phyloP scores from a whole-genome alignment of 2,113 vertebrate genomes.

The Agelaius tricolor region DNA sequence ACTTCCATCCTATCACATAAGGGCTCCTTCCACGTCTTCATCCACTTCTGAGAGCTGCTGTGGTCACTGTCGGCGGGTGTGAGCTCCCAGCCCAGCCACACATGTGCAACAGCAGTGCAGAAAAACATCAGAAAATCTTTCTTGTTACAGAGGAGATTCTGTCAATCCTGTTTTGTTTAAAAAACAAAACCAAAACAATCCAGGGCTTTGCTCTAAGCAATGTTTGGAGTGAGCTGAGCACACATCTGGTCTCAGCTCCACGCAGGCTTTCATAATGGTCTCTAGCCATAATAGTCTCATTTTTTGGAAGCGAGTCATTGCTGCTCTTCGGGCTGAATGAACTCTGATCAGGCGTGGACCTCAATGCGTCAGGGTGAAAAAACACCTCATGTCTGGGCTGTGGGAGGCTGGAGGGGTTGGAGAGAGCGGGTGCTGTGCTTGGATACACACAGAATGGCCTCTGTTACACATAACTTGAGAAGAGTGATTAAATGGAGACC shows the following conservation, averaged over 20 bases:
- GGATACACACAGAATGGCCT: neutral
- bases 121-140: neutral
- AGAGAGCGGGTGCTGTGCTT: neutral
- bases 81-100: neutral
- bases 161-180: neutral
- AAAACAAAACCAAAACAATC: neutral
- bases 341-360: conserved; percentile 16
- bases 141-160: neutral
- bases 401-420: neutral
- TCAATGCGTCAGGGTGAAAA: neutral
- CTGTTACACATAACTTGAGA: neutral
- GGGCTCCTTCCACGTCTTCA: neutral
- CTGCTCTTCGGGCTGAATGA: neutral
- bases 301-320: conserved; percentile 22
- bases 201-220: conserved; percentile 4
- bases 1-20: neutral
- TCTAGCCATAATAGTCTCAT: conserved; percentile 18
- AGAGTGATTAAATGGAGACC: neutral
- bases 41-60: neutral
- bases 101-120: neutral
- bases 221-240: neutral
- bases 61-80: fast-evolving
- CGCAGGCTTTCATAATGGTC: neutral
- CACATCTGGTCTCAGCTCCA: conserved; percentile 41
- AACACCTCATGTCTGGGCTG: neutral